Conservation (phyloP, 2,888 invertebrate species). For the Phanerotoma sp. region DNA sequence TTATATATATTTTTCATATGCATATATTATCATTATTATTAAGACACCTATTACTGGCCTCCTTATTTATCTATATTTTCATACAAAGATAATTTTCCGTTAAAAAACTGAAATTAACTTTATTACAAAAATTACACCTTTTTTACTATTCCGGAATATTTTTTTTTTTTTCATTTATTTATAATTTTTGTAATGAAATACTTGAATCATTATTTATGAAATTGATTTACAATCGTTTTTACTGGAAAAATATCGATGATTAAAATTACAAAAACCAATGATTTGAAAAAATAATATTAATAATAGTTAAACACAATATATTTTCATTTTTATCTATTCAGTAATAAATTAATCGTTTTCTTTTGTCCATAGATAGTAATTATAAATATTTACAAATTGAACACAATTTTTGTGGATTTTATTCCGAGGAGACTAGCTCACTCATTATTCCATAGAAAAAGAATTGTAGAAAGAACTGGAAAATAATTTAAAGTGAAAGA, state of each 20-base stretch:
- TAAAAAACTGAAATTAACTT: too few species aligned
- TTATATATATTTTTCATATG: slow-evolving; percentile 22
- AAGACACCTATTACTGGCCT: slow-evolving; percentile 53
- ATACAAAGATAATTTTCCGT: slow-evolving; percentile 17
- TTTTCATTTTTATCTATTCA: slow-evolving; percentile 34
- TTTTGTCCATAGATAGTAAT: slow-evolving; percentile 17
- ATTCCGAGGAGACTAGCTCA: slow-evolving; percentile 4
- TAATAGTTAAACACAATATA: slow-evolving; percentile 32
- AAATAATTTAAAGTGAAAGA: slow-evolving; percentile 29
- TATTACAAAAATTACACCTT: too few species aligned
- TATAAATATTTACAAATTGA: slow-evolving; percentile 47
- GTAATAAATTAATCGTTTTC: slow-evolving; percentile 46
- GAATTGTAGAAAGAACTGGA: neutral
- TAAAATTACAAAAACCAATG: slow-evolving; percentile 1
- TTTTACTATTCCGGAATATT: too few species aligned
- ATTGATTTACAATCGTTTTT: too few species aligned
- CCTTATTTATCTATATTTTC: slow-evolving; percentile 33
- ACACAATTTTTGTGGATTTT: slow-evolving; percentile 39
- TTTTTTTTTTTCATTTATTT: too few species aligned
- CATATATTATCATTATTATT: slow-evolving; percentile 44
- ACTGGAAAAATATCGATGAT: neutral
- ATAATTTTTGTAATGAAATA: too few species aligned
- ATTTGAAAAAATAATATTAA: slow-evolving; percentile 1
- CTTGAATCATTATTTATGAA: too few species aligned
- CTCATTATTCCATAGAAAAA: neutral